phyloP scores from a whole-genome alignment of 2,888 invertebrate species.

The Drosophila setosimentum region DNA sequence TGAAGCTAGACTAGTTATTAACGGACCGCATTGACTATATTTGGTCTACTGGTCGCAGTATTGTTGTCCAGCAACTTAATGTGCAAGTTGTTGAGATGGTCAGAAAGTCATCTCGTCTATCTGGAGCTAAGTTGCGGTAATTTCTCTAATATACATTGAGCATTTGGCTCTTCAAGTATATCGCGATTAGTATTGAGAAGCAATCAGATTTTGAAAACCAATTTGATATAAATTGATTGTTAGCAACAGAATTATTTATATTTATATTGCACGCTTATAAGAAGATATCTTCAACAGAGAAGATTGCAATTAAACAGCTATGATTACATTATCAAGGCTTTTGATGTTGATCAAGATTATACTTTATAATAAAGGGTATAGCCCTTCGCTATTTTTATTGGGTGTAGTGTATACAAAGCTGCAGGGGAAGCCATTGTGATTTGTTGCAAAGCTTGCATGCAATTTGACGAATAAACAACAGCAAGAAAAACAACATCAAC shows the following conservation, averaged over 20 bases:
- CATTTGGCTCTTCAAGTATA: background rate
- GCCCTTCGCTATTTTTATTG: background rate
- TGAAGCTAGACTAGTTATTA: background rate
- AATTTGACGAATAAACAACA: conserved; percentile 48
- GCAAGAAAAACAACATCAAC: conserved; percentile 14
- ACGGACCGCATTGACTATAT: fast-evolving
- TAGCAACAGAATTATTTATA: background rate
- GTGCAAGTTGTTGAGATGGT: background rate
- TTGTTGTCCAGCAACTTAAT: background rate
- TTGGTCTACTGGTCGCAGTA: background rate
- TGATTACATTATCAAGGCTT: background rate
- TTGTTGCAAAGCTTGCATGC: conserved; percentile 59
- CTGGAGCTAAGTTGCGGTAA: background rate
- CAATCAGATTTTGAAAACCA: background rate
- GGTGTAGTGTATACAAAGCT: background rate
- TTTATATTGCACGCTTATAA: background rate
- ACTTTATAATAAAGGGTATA: background rate
- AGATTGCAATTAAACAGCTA: background rate
- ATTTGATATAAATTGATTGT: background rate
- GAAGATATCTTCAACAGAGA: background rate
- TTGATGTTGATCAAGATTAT: background rate
- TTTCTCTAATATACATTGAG: background rate
- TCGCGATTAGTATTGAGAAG: background rate
- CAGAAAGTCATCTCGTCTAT: background rate
- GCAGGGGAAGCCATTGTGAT: background rate